A percentile compares a stretch with the other conserved stretches of the same genome.
These are phyloP conservation scores for Tursiops truncatus DNA, from an alignment of 2,113 vertebrate species.

Conservation along the genomic window DNA sequence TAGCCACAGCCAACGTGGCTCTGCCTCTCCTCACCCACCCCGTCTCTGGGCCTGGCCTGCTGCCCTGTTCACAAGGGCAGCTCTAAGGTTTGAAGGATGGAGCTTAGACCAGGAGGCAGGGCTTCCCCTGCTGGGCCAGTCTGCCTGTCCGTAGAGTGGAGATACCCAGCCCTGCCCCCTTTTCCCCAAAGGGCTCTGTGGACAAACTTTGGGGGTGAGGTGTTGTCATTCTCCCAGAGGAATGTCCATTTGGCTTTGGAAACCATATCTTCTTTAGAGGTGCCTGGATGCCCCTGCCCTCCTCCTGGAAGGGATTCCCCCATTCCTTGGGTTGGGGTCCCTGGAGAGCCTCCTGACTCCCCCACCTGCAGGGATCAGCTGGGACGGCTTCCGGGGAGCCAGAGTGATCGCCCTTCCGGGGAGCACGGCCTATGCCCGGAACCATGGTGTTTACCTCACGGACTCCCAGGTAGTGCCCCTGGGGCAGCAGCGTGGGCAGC, in stretches of 20 bases:
- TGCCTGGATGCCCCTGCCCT: neutral
- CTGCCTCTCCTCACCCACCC: neutral
- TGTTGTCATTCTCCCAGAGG: neutral
- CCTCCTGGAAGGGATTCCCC: neutral
- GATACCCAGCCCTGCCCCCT: neutral
- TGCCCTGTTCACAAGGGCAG: neutral
- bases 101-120: neutral
- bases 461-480: slow-evolving; percentile 84
- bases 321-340: neutral
- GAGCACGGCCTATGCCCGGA: slow-evolving; percentile 86
- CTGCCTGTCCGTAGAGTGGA: neutral
- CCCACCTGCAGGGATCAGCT: slow-evolving; percentile 85
- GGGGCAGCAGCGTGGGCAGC: rapidly evolving
- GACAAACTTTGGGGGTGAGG: neutral
- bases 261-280: neutral
- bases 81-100: neutral
- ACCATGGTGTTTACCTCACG: slow-evolving; percentile 91
- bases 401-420: slow-evolving; percentile 90
- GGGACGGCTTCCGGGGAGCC: slow-evolving; percentile 90
- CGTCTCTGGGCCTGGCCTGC: neutral
- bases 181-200: neutral
- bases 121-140: neutral
- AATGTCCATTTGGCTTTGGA: neutral
- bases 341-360: neutral
- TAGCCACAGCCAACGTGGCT: rapidly evolving